These are phyloP conservation scores for Oreochromis aureus DNA, from an alignment of 2,113 vertebrate species.

Conservation along the genomic window DNA sequence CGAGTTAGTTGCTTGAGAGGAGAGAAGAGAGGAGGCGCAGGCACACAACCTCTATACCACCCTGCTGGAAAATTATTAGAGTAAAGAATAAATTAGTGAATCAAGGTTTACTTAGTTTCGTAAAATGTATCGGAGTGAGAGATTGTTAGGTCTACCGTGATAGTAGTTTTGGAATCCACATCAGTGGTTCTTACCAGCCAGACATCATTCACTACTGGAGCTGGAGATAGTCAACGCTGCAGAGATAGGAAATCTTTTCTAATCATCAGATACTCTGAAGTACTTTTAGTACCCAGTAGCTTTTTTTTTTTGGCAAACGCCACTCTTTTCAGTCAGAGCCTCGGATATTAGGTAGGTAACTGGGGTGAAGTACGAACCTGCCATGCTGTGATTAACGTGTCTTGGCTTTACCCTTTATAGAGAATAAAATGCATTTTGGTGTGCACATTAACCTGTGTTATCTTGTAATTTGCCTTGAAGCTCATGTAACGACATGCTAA, in stretches of 20 bases:
- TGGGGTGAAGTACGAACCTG: constrained; percentile 40
- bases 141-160: constrained; percentile 63
- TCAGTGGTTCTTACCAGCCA: constrained; percentile 58
- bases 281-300: constrained; percentile 20
- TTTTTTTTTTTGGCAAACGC: constrained; percentile 61
- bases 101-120: constrained; percentile 63
- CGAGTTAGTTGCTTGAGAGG: constrained; percentile 95
- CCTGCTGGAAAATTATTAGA: constrained; percentile 71
- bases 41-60: constrained; percentile 79
- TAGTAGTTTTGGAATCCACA: constrained; percentile 62
- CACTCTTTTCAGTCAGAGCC: constrained; percentile 70
- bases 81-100: constrained; percentile 63
- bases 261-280: constrained; percentile 50
- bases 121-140: constrained; percentile 70
- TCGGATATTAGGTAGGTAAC: constrained; percentile 78
- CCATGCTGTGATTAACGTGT: constrained; percentile 31
- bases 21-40: constrained; percentile 84
- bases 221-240: constrained; percentile 62
- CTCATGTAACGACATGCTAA: neutral
- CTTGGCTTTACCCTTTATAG: neutral
- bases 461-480: neutral
- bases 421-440: constrained; percentile 20
- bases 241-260: constrained; percentile 46
- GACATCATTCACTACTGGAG: constrained; percentile 61
- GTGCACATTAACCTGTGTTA: neutral